Evolutionary conservation across 2,797 vertebrate genomes (phyloP), one percentile per base, ranked within the genome.

Genomic region (Diglossa cyanea): DNA sequence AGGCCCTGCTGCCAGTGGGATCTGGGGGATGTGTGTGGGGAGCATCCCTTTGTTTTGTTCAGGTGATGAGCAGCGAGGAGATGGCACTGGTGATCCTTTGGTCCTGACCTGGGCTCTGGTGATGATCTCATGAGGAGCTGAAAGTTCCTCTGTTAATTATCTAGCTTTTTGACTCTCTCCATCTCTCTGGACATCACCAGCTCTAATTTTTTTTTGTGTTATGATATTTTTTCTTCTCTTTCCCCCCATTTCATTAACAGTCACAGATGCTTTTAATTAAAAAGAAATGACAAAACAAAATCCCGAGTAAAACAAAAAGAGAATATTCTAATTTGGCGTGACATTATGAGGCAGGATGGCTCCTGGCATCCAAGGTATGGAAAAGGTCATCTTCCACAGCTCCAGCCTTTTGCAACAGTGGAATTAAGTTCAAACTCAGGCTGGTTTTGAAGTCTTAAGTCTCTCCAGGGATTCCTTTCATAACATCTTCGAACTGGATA

Each of bases 401-500:
- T 94, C 39, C 94, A 97, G 95, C 93, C 90, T 97, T 97, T 80
- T 95, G 95, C 93, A 97, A 90, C 66, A 91, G 90, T 95, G 96
- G 96, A 97, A 97, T 97, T 97, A 97, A 97, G 95, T 97, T 98
- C 97, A 97, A 97, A 98, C 94, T 97, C 96, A 40, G 90, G 90
- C 96, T 97, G 95, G 96, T 97, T 98, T 97, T 98, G 94, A 97
- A 98, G 97, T 97, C 95, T 97, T 97, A 97, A 97, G 96, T 97
- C 95, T 99, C 98, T 98, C 98, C 95, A 93, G 98, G 97, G 98
- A 98, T 98, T 97, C 97, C 97, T 98, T 98, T 99, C 98, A 98
- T 98, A 99, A 98, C 98, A 98, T 97, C 96, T 98, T 97, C 96
- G 96, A 98, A 98, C 98, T 98, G 97, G 98, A 98, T 98, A 98